Conservation (phyloP, 2,888 invertebrate species). For the Electrophaes corylata region DNA sequence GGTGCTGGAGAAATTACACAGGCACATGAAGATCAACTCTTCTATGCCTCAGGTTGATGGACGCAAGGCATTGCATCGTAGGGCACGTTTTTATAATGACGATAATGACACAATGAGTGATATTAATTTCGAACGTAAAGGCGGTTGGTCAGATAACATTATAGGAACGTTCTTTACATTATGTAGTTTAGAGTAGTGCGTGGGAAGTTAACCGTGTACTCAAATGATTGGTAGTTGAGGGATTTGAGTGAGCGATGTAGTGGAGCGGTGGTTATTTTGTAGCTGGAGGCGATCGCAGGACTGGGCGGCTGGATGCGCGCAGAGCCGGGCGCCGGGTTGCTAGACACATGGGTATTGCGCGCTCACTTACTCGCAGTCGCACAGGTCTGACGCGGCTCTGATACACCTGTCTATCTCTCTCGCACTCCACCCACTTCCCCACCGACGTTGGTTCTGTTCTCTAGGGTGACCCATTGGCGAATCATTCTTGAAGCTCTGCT, state of each 20-base stretch:
- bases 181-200: background rate
- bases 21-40: too few species aligned
- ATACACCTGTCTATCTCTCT: slow-evolving; percentile 54
- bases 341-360: slow-evolving; percentile 85
- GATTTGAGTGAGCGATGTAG: slow-evolving; percentile 44
- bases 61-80: too few species aligned
- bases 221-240: background rate
- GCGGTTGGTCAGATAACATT: background rate
- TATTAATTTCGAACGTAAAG: background rate
- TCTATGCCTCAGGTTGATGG: too few species aligned
- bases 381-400: slow-evolving; percentile 79
- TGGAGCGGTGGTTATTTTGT: slow-evolving; percentile 69
- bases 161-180: background rate
- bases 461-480: slow-evolving; percentile 14
- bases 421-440: slow-evolving; percentile 39
- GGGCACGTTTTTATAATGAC: too few species aligned
- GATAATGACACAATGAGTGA: too few species aligned
- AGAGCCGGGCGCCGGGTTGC: slow-evolving; percentile 76
- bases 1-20: too few species aligned
- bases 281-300: slow-evolving; percentile 83
- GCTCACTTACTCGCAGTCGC: slow-evolving; percentile 84
- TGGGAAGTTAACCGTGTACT: background rate
- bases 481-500: background rate
- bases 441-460: slow-evolving; percentile 11
- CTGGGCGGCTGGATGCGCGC: slow-evolving; percentile 81